Evolutionary conservation across 23 tunicate genomes (phyloP), one percentile per base, ranked within the genome.

Genomic region (Trididemnum nubilum): DNA sequence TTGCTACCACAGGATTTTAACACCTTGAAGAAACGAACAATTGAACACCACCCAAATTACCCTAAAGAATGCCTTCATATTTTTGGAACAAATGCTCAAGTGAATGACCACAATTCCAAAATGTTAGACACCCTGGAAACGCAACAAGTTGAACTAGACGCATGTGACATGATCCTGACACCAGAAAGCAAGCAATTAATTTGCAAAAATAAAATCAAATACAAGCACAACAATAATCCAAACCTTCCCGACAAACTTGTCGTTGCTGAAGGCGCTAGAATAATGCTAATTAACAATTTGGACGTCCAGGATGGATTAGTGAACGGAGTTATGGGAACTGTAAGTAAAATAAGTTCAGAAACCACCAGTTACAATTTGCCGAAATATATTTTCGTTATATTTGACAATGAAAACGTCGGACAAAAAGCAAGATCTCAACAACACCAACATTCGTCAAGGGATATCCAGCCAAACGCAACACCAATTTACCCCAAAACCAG

Each of bases 51-150:
- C 36, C 78, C 51, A 22, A 36, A 36, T 30, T 72, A 72, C 27
- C 54, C 78, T 21, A 72, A 34, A 34, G 78, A 72, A 31, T 21
- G 50, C 36, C 78, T 72, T 3, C 78, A 72, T 72, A 33, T 72
- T 2, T 72, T 33, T 72, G 78, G 78, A 5, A 72, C 51, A 2
- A 72, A 72, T 72, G 52, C 51, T 21, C 24, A 34, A 72, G 78
- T 72, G 35, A 52, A 72, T n/a, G 5, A 34, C 1, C 78, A 72
- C 78, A 72, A 72, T 34, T 1, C 2, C 35, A 34, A 36, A 34
- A 72, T 72, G 78, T 52, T 38, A 2, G 51, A 26, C 1, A 38
- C 54, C 1, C 36, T 72, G 36, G 24, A 34, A 29, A 33, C 52
- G 36, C 26, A n/a, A 38, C 23, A 22, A 21, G 44, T 72, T n/a